Conservation (phyloP, 2,797 vertebrate genomes). For the Limnodromus scolopaceus region DNA sequence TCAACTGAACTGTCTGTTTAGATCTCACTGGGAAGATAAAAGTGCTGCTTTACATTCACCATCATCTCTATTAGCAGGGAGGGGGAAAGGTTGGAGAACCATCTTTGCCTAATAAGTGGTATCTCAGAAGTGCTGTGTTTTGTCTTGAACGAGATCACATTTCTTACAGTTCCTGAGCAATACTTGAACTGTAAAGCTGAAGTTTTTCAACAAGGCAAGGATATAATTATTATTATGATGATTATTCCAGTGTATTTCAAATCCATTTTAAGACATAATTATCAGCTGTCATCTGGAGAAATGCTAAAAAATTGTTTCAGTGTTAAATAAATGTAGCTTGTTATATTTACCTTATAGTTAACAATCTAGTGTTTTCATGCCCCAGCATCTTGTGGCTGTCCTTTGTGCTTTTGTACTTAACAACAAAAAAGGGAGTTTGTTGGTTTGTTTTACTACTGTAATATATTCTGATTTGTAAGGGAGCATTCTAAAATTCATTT, state of each 20-base stretch:
- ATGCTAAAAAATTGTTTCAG: neutral
- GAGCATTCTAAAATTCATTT: constrained; percentile 29
- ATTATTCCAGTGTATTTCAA: neutral
- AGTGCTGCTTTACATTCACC: neutral
- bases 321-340: neutral
- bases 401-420: constrained; percentile 13
- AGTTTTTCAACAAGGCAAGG: neutral
- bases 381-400: neutral
- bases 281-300: constrained; percentile 23
- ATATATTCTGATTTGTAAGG: neutral
- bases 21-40: neutral
- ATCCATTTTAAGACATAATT: neutral
- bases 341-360: constrained; percentile 11
- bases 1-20: neutral
- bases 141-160: neutral
- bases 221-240: neutral
- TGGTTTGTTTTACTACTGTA: constrained; percentile 37
- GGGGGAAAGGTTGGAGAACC: neutral
- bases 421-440: constrained; percentile 24
- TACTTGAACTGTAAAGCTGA: neutral
- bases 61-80: neutral
- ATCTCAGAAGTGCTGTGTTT: neutral
- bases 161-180: neutral
- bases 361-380: neutral
- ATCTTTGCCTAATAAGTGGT: neutral